A percentile compares a stretch with the other conserved stretches of the same genome.
These are phyloP conservation scores for Prenolepis imparis DNA, from an alignment of 2,888 invertebrate genomes.

Conservation along the genomic window DNA sequence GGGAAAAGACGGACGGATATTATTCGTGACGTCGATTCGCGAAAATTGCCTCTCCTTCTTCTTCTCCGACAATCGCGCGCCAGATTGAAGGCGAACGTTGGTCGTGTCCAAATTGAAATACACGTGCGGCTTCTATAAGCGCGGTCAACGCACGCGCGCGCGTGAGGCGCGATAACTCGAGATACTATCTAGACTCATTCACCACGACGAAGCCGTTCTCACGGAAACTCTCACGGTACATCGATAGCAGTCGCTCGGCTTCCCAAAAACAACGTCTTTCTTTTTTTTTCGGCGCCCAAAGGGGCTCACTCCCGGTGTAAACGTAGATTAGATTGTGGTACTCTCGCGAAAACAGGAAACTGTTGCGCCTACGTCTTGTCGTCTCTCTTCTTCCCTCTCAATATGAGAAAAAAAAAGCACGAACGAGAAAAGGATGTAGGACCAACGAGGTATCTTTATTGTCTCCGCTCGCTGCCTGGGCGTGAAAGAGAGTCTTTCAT, in stretches of 20 bases:
- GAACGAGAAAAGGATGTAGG: constrained; percentile 28
- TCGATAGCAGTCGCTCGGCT: constrained; percentile 51
- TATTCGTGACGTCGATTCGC: constrained; percentile 36
- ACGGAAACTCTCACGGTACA: constrained; percentile 60
- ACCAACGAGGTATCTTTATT: constrained; percentile 74
- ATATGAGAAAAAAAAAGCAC: constrained; percentile 45
- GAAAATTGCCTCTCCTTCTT: constrained; percentile 33
- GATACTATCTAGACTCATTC: constrained; percentile 52
- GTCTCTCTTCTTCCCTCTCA: background rate
- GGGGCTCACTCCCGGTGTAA: constrained; percentile 63
- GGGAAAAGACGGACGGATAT: constrained; percentile 38
- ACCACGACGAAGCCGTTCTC: constrained; percentile 62
- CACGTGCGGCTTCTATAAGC: background rate
- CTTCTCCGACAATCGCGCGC: background rate
- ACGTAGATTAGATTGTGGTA: constrained; percentile 76
- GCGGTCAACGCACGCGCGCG: background rate
- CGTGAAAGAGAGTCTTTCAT: constrained; percentile 83
- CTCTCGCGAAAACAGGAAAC: constrained; percentile 67
- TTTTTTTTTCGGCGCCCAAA: constrained; percentile 53
- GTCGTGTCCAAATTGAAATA: constrained; percentile 17
- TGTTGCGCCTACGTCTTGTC: constrained; percentile 51
- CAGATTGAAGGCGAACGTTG: background rate
- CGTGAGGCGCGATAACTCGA: background rate
- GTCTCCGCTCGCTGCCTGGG: constrained; percentile 66
- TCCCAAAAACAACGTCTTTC: constrained; percentile 67